Evolutionary conservation across 2,113 vertebrate species (phyloP).

Genomic region (Gambusia holbrooki): DNA sequence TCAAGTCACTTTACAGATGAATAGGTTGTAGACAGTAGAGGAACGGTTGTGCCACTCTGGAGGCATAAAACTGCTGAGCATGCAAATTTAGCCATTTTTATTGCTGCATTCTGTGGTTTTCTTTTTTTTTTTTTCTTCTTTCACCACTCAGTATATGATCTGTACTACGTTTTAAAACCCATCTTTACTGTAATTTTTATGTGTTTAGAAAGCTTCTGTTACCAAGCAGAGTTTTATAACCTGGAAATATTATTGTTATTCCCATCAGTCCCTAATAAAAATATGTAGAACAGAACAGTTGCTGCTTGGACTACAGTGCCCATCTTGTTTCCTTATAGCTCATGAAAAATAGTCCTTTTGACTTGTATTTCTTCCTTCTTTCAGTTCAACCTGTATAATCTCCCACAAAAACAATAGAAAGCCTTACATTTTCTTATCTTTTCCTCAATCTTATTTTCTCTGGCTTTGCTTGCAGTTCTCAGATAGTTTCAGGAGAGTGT

Average conservation of each 20-base stretch:
- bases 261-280: constrained; percentile 30
- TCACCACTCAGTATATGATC: background rate
- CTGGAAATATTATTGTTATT: constrained; percentile 43
- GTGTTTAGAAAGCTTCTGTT: constrained; percentile 18
- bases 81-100: constrained; percentile 13
- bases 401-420: constrained; percentile 27
- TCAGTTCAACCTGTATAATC: background rate
- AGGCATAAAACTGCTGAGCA: background rate
- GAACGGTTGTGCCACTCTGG: background rate
- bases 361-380: background rate
- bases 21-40: background rate
- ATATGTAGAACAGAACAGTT: constrained; percentile 18
- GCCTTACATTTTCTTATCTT: background rate
- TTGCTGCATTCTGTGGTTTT: background rate
- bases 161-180: constrained; percentile 5
- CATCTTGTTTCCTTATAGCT: constrained; percentile 3
- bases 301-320: constrained; percentile 6
- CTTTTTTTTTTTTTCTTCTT: background rate
- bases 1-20: constrained; percentile 1
- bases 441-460: constrained; percentile 21
- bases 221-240: constrained; percentile 12
- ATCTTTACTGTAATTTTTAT: constrained; percentile 3
- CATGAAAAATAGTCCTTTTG: no score
- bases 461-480: constrained; percentile 39
- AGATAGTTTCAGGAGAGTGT: constrained; percentile 1